A percentile compares a stretch with the other conserved stretches of the same genome.
phyloP scores from a whole-genome alignment of 1,140 invertebrate species.

The Ceratoteleas bidentatus region DNA sequence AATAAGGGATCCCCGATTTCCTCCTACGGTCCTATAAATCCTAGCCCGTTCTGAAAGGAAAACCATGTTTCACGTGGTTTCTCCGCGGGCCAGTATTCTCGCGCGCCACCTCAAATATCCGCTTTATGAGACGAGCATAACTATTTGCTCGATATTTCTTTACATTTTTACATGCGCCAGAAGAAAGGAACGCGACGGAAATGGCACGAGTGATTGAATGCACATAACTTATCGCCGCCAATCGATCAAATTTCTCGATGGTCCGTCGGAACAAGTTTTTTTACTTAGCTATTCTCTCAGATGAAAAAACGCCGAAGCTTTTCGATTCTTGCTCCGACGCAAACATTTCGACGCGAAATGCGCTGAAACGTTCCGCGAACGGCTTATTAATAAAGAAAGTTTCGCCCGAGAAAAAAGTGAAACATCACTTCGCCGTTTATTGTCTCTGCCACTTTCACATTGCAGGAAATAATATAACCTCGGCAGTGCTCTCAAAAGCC shows the following conservation, averaged over 20 bases:
- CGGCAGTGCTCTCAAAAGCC: constrained; percentile 59
- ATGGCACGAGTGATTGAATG: constrained; percentile 58
- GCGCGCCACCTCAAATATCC: constrained; percentile 67
- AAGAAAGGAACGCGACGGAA: constrained; percentile 49
- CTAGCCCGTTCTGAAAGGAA: constrained; percentile 76
- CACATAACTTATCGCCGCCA: constrained; percentile 63
- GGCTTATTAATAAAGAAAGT: not conserved
- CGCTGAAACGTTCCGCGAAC: not conserved
- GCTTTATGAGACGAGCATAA: constrained; percentile 71
- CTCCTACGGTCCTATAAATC: constrained; percentile 56
- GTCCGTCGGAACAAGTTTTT: constrained; percentile 78
- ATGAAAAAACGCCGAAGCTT: too few species aligned
- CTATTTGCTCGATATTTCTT: constrained; percentile 69
- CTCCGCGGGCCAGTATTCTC: constrained; percentile 69
- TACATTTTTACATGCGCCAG: constrained; percentile 53
- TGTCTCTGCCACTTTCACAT: constrained; percentile 27
- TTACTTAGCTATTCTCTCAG: constrained; percentile 68
- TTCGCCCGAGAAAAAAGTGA: not conserved
- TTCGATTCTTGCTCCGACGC: not conserved
- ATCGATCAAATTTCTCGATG: constrained; percentile 79
- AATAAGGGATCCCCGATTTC: constrained; percentile 30
- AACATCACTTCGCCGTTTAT: constrained; percentile 21
- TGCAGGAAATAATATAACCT: constrained; percentile 61
- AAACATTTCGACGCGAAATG: too few species aligned
- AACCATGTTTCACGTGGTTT: constrained; percentile 76